Conservation (phyloP, 2,113 vertebrate species). For the Glaucidium brasilianum region DNA sequence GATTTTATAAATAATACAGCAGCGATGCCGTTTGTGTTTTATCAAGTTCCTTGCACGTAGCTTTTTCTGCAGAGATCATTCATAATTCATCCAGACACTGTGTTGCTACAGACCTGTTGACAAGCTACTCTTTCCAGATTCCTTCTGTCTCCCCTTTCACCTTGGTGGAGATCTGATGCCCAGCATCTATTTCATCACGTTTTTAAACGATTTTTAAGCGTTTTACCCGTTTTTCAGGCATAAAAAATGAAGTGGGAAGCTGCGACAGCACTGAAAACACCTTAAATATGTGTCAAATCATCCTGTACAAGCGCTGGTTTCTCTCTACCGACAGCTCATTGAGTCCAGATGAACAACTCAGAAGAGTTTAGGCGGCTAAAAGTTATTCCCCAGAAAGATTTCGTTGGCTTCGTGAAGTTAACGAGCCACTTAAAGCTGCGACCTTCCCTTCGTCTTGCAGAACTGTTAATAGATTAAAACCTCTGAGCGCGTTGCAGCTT, state of each 20-base stretch:
- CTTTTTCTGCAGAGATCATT: not conserved
- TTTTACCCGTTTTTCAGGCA: rapidly evolving
- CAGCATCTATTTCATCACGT: rapidly evolving
- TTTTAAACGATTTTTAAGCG: not conserved
- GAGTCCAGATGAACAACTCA: rapidly evolving
- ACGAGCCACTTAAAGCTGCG: not conserved
- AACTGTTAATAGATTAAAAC: not conserved
- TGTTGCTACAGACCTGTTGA: not conserved
- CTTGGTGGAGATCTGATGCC: not conserved
- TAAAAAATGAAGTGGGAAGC: not conserved
- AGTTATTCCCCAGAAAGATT: not conserved
- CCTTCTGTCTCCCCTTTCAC: not conserved
- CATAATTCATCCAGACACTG: rapidly evolving
- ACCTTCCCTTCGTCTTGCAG: not conserved
- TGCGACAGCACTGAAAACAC: not conserved
- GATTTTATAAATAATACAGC: not conserved
- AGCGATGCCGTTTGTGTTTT: not conserved
- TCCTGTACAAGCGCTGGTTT: rapidly evolving
- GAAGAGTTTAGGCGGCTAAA: not conserved
- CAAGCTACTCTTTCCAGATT: not conserved
- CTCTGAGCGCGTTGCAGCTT: rapidly evolving
- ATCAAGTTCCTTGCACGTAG: rapidly evolving
- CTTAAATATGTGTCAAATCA: not conserved
- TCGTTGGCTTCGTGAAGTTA: rapidly evolving
- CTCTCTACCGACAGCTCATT: rapidly evolving